Percentiles rank a stretch among this genome's conserved stretches.
These are phyloP conservation scores for Tapera naevia DNA, from an alignment of 2,797 vertebrate genomes.

Conservation along the genomic window DNA sequence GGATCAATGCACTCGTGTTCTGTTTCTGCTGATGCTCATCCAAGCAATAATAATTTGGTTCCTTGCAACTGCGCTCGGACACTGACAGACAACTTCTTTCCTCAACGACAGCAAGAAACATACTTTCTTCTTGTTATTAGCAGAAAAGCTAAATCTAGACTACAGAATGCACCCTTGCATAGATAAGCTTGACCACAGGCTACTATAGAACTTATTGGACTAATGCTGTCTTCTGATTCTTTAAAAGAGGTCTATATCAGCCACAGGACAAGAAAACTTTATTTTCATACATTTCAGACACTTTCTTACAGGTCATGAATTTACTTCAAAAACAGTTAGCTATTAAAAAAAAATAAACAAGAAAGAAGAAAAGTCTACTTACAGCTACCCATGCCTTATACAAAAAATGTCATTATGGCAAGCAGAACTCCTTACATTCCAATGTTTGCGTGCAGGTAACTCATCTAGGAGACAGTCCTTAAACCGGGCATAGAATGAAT, in stretches of 20 bases:
- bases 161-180: neutral
- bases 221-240: neutral
- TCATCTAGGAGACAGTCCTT: neutral
- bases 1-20: neutral
- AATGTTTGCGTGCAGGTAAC: neutral
- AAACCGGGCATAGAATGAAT: neutral
- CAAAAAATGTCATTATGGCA: neutral
- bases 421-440: conserved; percentile 1
- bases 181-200: neutral
- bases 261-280: neutral
- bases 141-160: neutral
- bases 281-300: neutral
- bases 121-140: neutral
- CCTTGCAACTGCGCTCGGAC: neutral
- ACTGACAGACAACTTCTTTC: neutral
- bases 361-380: conserved; percentile 50
- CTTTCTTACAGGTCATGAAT: neutral
- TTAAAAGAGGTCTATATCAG: neutral
- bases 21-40: neutral
- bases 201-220: neutral
- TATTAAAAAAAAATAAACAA: neutral
- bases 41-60: neutral
- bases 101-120: neutral
- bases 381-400: conserved; percentile 56
- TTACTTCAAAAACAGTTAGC: neutral